These are phyloP conservation scores for Galaxea fascicularis DNA, from an alignment of 92 coral and sea anemone species.

Conservation along the genomic window DNA sequence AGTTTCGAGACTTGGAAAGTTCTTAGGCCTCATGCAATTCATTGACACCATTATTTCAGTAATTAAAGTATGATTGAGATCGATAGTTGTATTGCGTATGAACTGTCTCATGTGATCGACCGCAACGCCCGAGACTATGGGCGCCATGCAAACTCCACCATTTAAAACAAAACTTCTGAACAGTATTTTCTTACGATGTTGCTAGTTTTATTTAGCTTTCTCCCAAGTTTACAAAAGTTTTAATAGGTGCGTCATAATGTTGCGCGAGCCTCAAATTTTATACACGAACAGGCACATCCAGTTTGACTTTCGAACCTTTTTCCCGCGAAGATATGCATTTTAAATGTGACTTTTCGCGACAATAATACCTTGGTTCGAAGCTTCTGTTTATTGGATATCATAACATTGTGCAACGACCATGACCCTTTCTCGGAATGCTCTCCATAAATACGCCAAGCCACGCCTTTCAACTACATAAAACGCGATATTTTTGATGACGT, in stretches of 20 bases:
- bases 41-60: no score
- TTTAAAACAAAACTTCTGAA: no score
- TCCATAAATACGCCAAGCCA: not conserved
- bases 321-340: not conserved
- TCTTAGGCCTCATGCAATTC: no score
- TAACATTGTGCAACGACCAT: not conserved
- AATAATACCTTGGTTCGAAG: conserved; percentile 4
- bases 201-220: no score
- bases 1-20: no score
- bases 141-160: no score
- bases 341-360: not conserved
- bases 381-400: not conserved
- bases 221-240: no score
- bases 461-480: not conserved
- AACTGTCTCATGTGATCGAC: no score
- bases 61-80: no score
- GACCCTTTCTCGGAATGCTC: conserved; percentile 15
- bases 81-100: no score
- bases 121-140: no score
- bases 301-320: conserved; percentile 42
- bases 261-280: not conserved
- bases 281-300: not conserved
- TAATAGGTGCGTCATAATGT: not conserved
- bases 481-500: not conserved
- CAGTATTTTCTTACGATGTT: no score